Percentiles rank a stretch among this genome's conserved stretches.
These are phyloP conservation scores for Chrysolina haemoptera DNA, from an alignment of 2,888 invertebrate species.

Conservation along the genomic window DNA sequence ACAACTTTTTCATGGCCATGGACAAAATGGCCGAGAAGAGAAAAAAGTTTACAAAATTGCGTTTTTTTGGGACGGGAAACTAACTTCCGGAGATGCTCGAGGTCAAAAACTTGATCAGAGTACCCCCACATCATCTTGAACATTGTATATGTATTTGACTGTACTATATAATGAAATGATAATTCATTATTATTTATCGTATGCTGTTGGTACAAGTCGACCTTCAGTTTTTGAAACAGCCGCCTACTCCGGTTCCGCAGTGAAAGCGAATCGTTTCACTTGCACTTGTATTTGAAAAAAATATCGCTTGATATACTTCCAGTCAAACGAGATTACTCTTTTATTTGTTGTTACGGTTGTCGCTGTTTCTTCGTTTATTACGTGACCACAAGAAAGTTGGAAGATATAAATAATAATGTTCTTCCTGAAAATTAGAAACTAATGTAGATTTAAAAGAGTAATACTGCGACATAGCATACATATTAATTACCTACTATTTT, in stretches of 20 bases:
- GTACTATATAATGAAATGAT: constrained; percentile 11
- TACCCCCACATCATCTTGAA: too few species aligned
- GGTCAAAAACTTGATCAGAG: too few species aligned
- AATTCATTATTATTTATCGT: constrained; percentile 14
- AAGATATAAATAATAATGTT: not conserved
- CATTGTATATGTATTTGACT: too few species aligned
- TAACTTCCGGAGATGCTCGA: too few species aligned
- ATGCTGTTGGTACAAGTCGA: constrained; percentile 16
- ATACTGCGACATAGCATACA: too few species aligned
- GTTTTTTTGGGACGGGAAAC: too few species aligned
- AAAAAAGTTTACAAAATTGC: too few species aligned
- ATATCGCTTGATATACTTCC: not conserved
- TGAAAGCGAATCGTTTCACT: constrained; percentile 36
- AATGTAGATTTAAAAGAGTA: not conserved
- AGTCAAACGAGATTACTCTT: not conserved
- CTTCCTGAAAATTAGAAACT: not conserved
- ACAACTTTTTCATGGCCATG: too few species aligned
- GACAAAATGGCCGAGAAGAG: too few species aligned
- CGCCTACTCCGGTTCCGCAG: constrained; percentile 23
- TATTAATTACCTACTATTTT: too few species aligned
- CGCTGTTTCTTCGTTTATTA: not conserved
- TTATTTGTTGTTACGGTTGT: constrained; percentile 1
- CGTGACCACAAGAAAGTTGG: not conserved
- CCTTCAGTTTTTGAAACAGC: constrained; percentile 27
- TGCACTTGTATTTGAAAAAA: constrained; percentile 23